These are phyloP conservation scores for Meloidogyne hapla DNA, from an alignment of 1,140 invertebrate species.

Conservation along the genomic window DNA sequence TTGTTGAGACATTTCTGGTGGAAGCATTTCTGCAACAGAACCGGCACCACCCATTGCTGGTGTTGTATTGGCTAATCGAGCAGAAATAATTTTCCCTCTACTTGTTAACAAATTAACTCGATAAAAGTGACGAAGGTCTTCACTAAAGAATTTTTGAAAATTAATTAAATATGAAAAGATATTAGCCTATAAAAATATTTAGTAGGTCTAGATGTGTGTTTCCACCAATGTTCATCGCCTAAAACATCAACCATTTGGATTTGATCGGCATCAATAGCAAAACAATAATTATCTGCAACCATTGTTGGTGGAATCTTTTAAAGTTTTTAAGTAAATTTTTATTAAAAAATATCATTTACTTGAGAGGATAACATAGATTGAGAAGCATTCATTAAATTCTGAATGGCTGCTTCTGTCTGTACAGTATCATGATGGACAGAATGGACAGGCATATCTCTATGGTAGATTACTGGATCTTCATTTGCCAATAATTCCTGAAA, in stretches of 20 bases:
- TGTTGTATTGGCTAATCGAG: conserved; percentile 46
- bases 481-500: conserved; percentile 46
- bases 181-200: conserved; percentile 55
- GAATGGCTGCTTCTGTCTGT: conserved; percentile 63
- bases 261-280: conserved; percentile 57
- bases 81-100: conserved; percentile 57
- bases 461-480: conserved; percentile 63
- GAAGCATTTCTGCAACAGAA: conserved; percentile 9
- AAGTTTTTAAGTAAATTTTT: not conserved
- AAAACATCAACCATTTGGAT: conserved; percentile 61
- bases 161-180: not conserved
- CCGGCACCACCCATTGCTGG: conserved; percentile 42
- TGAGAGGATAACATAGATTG: conserved; percentile 57
- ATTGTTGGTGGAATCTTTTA: conserved; percentile 45
- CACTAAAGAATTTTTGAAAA: conserved; percentile 48
- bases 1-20: conserved; percentile 13
- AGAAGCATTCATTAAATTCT: conserved; percentile 62
- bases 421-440: conserved; percentile 64
- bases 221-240: conserved; percentile 64
- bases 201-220: conserved; percentile 60
- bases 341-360: conserved; percentile 12
- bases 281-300: conserved; percentile 64
- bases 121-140: conserved; percentile 60
- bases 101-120: conserved; percentile 60
- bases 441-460: conserved; percentile 63